These are phyloP conservation scores for Polydrusus pterygomalis DNA, from an alignment of 2,888 invertebrate species.

Conservation along the genomic window DNA sequence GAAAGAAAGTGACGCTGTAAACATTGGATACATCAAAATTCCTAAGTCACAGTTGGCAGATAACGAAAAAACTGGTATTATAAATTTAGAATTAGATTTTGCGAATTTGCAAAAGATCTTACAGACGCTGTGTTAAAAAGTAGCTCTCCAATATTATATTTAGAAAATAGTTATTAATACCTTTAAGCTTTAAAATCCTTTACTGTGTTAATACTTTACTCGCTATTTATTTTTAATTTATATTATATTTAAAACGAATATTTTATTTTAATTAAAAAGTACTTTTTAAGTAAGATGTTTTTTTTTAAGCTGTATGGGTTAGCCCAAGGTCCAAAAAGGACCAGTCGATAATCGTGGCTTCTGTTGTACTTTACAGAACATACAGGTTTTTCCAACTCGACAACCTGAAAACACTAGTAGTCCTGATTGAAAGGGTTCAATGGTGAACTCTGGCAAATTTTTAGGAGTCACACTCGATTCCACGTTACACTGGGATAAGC, in stretches of 20 bases:
- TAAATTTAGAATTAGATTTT: conserved; percentile 69
- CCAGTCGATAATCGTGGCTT: no score
- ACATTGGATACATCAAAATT: conserved; percentile 70
- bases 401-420: no score
- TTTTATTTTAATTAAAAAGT: conserved; percentile 1
- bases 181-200: conserved; percentile 10
- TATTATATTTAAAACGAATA: neutral
- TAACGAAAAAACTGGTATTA: conserved; percentile 64
- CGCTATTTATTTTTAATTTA: neutral
- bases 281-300: neutral
- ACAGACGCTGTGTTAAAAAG: conserved; percentile 47
- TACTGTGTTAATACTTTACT: conserved; percentile 16
- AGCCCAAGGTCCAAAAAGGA: no score
- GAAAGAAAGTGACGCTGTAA: conserved; percentile 68
- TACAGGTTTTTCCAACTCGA: no score
- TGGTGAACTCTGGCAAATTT: no score
- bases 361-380: no score
- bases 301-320: neutral
- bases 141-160: neutral
- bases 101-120: conserved; percentile 68
- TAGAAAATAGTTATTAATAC: conserved; percentile 53
- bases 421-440: no score
- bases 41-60: conserved; percentile 65
- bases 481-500: no score
- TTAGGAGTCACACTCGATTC: no score